Evolutionary conservation across 2,113 vertebrate species (phyloP).

Genomic region (Phodopus roborovskii): DNA sequence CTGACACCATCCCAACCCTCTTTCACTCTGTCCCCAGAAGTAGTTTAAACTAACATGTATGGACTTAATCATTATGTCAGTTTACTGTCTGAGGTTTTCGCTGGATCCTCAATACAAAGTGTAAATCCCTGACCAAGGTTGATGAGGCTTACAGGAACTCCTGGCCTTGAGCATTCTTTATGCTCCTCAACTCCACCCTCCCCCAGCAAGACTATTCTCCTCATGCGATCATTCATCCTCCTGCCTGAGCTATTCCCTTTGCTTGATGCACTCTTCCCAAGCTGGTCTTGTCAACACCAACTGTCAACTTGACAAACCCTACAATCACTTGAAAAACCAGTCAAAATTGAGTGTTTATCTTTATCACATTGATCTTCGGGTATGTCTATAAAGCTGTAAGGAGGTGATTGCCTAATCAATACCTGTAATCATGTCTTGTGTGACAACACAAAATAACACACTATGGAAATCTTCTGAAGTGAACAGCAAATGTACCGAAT

Average conservation of each 20-base stretch:
- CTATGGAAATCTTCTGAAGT: neutral
- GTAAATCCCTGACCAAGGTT: neutral
- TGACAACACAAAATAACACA: neutral
- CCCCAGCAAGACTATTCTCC: neutral
- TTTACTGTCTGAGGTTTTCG: neutral
- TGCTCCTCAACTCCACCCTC: neutral
- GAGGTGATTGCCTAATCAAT: neutral
- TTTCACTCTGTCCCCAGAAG: neutral
- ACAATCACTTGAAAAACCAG: neutral
- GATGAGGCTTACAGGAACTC: rapidly evolving
- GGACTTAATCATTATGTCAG: neutral
- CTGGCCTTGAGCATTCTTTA: neutral
- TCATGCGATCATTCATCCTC: neutral
- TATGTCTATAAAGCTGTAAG: neutral
- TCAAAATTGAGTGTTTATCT: neutral
- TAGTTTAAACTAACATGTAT: neutral
- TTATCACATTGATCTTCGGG: neutral
- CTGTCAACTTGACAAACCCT: neutral
- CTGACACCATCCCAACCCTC: neutral
- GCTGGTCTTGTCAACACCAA: neutral
- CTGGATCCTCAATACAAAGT: neutral
- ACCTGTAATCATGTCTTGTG: neutral
- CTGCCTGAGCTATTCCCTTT: neutral
- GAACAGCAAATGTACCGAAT: neutral
- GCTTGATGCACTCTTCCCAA: neutral